A percentile compares a stretch with the other conserved stretches of the same genome.
Evolutionary conservation across 1,140 invertebrate species (phyloP).

Genomic region (Charaxes varanes): DNA sequence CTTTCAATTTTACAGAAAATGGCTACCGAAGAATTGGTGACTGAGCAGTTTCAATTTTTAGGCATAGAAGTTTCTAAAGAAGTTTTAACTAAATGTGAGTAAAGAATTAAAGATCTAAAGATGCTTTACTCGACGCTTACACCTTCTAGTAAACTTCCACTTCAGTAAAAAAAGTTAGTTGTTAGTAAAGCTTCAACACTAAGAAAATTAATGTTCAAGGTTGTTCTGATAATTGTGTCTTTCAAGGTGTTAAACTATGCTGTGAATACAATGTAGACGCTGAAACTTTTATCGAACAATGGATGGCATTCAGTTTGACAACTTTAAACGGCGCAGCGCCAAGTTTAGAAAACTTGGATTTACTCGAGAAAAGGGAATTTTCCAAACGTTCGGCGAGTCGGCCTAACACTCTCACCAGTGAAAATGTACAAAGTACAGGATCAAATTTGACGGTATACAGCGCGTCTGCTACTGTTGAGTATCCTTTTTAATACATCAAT

Average conservation of each 20-base stretch:
- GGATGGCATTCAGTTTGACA: constrained; percentile 79
- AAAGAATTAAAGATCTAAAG: constrained; percentile 13
- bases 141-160: constrained; percentile 9
- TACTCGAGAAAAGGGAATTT: constrained; percentile 78
- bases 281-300: constrained; percentile 79
- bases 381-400: constrained; percentile 59
- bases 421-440: constrained; percentile 45
- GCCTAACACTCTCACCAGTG: constrained; percentile 40
- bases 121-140: constrained; percentile 6
- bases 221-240: constrained; percentile 59
- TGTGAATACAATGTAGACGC: constrained; percentile 76
- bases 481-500: constrained; percentile 51
- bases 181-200: constrained; percentile 40
- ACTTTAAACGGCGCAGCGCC: constrained; percentile 75
- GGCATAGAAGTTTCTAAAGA: constrained; percentile 62
- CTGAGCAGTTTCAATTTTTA: constrained; percentile 72
- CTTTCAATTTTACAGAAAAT: constrained; percentile 69
- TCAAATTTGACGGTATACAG: constrained; percentile 51
- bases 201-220: constrained; percentile 63
- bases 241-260: constrained; percentile 75
- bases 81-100: constrained; percentile 65
- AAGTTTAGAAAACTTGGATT: constrained; percentile 71
- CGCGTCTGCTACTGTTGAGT: constrained; percentile 42
- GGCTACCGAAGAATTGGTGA: constrained; percentile 72
- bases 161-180: constrained; percentile 25